Evolutionary conservation across 2,797 vertebrate species (phyloP), one percentile per base, ranked within the genome.

Genomic region (Oryzias dopingdopingensis): DNA sequence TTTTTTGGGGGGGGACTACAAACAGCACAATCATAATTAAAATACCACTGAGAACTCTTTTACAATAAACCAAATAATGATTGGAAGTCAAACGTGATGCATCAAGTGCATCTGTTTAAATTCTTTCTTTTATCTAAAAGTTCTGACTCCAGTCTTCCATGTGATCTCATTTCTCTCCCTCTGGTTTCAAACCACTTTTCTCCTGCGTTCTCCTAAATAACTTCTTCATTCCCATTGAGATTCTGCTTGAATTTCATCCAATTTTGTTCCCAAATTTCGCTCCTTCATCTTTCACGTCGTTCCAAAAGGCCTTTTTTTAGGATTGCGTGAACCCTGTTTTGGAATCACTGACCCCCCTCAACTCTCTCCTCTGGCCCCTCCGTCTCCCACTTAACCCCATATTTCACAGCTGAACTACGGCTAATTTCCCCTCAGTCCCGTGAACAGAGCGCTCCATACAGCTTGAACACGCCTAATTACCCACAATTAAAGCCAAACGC

Each of bases 381-480:
- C 77, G 60, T 86, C 85, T 87, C 82, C 83, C 86, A 88, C 80
- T 89, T 90, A 82, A 92, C 92, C 91, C 83, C 89, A 88, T 89
- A 91, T 92, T 92, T 92, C 91, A 92, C 90, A 92, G 91, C 83
- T 91, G 89, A 92, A 91, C 91, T 89, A 84, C 76, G 45, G 86
- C 87, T 92, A 92, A 91, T 91, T 92, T 86, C 89, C 80, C 78
- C 82, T 76, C 81, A 83, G 85, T 84, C 82, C 84, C 77, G 67
- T 22, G 79, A 88, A 87, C 85, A 84, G 79, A 68, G 70, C 80
- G 85, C 86, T 74, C 82, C 82, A 84, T 86, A 86, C 85, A 64
- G 76, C 76, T 67, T 55, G 76, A 88, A 65, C 88, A 92, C 84
- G 90, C 88, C 87, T 93, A 91, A 92, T 93, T 92, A 91, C 90